phyloP scores from a whole-genome alignment of 2,888 invertebrate species.

The Zeuzera pyrina region DNA sequence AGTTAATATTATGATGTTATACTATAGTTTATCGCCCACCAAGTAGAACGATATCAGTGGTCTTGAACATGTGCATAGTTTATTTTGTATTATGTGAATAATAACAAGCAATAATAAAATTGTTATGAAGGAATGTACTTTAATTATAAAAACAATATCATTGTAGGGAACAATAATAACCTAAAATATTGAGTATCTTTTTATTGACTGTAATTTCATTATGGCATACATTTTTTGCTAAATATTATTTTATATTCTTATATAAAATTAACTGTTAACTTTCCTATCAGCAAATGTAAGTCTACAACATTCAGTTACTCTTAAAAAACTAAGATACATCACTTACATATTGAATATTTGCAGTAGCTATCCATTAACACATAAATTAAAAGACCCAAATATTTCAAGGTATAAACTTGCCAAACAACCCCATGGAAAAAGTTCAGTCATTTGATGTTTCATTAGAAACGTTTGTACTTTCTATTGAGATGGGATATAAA shows the following conservation, averaged over 20 bases:
- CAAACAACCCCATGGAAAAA: conserved; percentile 13
- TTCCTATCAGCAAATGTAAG: conserved; percentile 11
- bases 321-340: too few relatives aligned
- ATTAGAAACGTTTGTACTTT: conserved; percentile 39
- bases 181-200: conserved; percentile 34
- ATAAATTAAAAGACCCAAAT: conserved; percentile 10
- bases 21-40: too few relatives aligned
- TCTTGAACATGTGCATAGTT: conserved; percentile 76
- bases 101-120: conserved; percentile 77
- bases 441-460: conserved; percentile 31
- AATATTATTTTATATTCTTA: conserved; percentile 24
- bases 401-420: conserved; percentile 7
- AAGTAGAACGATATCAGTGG: conserved; percentile 55
- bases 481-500: conserved; percentile 8
- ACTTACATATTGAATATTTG: too few relatives aligned
- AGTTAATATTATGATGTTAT: too few relatives aligned
- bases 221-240: conserved; percentile 41
- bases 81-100: conserved; percentile 80
- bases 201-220: conserved; percentile 40
- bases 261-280: conserved; percentile 13
- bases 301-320: conserved; percentile 4
- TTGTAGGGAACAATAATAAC: too few relatives aligned
- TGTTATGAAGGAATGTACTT: conserved; percentile 65
- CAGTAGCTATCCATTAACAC: too few relatives aligned
- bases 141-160: too few relatives aligned